A percentile compares a stretch with the other conserved stretches of the same genome.
These are phyloP conservation scores for Empidonax traillii DNA, from an alignment of 2,113 vertebrate species.

Conservation along the genomic window DNA sequence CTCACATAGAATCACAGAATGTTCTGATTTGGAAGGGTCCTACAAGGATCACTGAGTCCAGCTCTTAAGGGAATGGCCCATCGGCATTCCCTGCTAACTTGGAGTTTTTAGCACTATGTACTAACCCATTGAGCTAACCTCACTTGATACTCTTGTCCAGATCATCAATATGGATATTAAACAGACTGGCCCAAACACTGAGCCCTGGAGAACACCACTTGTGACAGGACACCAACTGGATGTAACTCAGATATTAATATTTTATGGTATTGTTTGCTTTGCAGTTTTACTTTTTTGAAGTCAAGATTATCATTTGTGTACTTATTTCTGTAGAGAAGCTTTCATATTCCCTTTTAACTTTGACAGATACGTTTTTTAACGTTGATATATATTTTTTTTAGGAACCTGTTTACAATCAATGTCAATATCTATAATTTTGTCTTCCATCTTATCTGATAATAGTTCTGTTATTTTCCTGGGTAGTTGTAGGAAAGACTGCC, in stretches of 20 bases:
- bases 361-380: background rate
- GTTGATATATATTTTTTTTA: rapidly evolving
- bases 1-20: background rate
- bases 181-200: background rate
- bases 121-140: background rate
- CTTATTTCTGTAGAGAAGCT: background rate
- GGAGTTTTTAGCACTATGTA: background rate
- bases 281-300: background rate
- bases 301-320: background rate
- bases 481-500: background rate
- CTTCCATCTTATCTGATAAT: background rate
- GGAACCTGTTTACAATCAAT: background rate
- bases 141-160: background rate
- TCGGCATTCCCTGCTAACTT: no score
- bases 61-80: background rate
- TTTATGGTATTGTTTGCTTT: background rate
- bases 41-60: background rate
- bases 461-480: background rate
- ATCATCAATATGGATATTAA: background rate
- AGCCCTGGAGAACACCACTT: background rate
- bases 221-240: background rate
- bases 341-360: background rate
- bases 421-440: background rate
- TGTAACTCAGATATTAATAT: background rate
- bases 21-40: background rate